phyloP scores from a whole-genome alignment of 2,797 vertebrate species.

The Urosaurus nigricauda region DNA sequence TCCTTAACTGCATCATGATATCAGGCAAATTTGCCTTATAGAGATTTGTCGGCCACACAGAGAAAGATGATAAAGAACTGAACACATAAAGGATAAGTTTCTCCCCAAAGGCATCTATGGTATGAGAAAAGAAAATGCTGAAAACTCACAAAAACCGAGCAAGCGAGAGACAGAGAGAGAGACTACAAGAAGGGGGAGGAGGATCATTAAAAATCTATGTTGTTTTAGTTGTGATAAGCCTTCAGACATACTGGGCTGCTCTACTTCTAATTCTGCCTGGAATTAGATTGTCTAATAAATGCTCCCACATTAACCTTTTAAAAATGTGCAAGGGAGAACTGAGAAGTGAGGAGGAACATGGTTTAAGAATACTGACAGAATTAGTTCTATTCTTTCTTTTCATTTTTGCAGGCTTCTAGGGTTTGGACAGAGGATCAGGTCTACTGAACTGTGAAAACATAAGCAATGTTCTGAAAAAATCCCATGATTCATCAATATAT shows the following conservation, averaged over 20 bases:
- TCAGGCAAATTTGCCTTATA: not conserved
- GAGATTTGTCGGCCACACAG: slow-evolving; percentile 16
- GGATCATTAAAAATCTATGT: too few relatives aligned
- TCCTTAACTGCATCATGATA: not conserved
- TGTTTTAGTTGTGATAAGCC: not conserved
- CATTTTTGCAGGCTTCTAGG: too few relatives aligned
- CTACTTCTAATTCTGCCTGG: not conserved
- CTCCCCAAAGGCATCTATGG: not conserved
- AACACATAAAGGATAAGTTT: slow-evolving; percentile 11
- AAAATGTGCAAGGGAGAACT: too few relatives aligned
- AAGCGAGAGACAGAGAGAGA: not conserved
- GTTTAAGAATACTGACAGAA: not conserved
- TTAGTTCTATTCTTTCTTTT: not conserved
- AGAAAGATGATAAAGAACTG: not conserved
- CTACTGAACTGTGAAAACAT: not conserved
- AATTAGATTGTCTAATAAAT: slow-evolving; percentile 3
- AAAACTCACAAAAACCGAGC: not conserved
- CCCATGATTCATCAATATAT: not conserved
- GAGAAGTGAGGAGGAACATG: not conserved
- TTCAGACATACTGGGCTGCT: not conserved
- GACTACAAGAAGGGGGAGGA: not conserved
- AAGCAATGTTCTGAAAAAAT: not conserved
- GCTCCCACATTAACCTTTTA: not conserved
- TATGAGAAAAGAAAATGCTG: slow-evolving; percentile 4
- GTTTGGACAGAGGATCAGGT: not conserved